phyloP scores from a whole-genome alignment of 2,797 vertebrate genomes.

The Acrocephalus scirpaceus region DNA sequence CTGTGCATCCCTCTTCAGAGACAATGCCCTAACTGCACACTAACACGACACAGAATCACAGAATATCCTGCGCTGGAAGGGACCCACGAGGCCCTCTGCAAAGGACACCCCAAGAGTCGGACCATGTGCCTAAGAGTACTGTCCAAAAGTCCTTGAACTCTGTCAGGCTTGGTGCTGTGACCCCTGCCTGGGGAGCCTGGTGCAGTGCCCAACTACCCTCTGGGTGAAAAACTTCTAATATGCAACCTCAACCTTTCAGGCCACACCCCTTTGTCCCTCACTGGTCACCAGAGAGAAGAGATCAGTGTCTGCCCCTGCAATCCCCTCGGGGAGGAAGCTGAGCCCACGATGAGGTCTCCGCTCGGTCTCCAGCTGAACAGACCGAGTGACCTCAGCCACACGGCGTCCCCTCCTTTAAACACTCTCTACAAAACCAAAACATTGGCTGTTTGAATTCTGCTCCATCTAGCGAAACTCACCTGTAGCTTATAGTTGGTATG shows the following conservation, averaged over 20 bases:
- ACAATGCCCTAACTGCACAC: fast-evolving
- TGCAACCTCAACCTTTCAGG: too few species aligned
- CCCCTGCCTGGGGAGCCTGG: neutral
- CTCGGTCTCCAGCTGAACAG: neutral
- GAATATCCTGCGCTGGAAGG: neutral
- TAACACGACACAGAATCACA: neutral
- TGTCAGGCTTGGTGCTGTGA: neutral
- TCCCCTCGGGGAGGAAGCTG: neutral
- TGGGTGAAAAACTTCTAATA: neutral
- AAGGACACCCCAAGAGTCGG: neutral
- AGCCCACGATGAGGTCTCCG: fast-evolving
- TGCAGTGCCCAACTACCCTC: neutral
- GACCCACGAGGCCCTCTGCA: neutral
- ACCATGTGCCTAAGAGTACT: too few species aligned
- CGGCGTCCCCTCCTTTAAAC: neutral
- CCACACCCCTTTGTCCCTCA: neutral
- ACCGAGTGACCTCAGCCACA: neutral
- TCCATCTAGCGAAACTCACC: neutral
- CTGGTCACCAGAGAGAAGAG: neutral
- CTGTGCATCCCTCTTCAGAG: fast-evolving
- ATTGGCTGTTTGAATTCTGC: fast-evolving
- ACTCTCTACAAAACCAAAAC: too few species aligned
- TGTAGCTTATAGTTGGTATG: fast-evolving
- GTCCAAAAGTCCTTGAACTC: too few species aligned
- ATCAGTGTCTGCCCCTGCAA: neutral